A percentile compares a stretch with the other conserved stretches of the same genome.
Conservation (phyloP, 2,113 vertebrate genomes). For the Bubo scandiacus region DNA sequence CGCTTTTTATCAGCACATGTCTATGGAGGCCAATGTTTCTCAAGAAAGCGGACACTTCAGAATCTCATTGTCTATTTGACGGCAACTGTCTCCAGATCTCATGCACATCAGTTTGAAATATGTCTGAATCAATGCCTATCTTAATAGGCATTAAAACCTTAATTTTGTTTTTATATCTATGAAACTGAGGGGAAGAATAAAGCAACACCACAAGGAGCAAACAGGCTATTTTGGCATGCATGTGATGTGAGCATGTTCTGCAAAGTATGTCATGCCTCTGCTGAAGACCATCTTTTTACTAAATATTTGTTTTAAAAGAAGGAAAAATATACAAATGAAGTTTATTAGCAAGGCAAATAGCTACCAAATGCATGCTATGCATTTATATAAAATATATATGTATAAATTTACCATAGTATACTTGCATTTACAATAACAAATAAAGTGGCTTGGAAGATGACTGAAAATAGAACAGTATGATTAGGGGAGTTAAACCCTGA, state of each 20-base stretch:
- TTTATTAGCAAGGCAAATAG: background rate
- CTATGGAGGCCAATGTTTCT: background rate
- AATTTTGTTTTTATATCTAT: background rate
- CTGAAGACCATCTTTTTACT: background rate
- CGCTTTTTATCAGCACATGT: background rate
- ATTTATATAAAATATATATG: background rate
- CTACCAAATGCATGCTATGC: conserved; percentile 15
- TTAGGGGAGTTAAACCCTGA: conserved; percentile 67
- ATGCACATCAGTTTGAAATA: background rate
- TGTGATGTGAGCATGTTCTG: background rate
- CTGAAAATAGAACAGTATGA: conserved; percentile 73
- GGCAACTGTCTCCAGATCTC: background rate
- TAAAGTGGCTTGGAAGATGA: conserved; percentile 50
- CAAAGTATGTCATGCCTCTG: background rate
- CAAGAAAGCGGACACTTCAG: background rate
- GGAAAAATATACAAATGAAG: conserved; percentile 7
- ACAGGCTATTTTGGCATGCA: background rate
- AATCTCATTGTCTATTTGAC: background rate
- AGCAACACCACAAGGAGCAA: background rate
- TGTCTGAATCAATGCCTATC: background rate
- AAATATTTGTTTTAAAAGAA: background rate
- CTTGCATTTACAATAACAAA: conserved; percentile 33
- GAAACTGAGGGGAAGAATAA: background rate
- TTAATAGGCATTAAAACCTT: background rate
- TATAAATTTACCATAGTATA: conserved; percentile 45